Conservation (phyloP, 2,888 invertebrate genomes). For the Ferdinandea cuprea region DNA sequence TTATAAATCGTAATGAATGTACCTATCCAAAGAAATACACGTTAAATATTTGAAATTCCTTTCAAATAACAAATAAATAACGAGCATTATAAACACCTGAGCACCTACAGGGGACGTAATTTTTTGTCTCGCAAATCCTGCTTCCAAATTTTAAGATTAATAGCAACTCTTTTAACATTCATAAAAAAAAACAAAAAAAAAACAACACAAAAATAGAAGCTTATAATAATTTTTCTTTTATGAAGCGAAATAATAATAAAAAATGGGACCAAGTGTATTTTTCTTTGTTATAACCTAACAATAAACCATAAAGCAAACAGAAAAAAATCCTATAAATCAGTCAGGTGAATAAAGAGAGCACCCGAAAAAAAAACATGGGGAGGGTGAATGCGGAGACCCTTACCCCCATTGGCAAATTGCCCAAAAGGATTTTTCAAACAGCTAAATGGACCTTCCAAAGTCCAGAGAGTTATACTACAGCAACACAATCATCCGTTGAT, state of each 20-base stretch:
- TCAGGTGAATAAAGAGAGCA: constrained; percentile 64
- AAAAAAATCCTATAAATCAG: constrained; percentile 57
- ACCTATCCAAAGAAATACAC: too few relatives aligned
- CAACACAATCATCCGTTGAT: constrained; percentile 71
- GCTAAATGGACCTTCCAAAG: constrained; percentile 52
- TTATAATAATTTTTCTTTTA: constrained; percentile 20
- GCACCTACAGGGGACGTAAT: background rate
- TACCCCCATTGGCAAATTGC: constrained; percentile 71
- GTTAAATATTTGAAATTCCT: background rate
- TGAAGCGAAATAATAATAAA: constrained; percentile 36
- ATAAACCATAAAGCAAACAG: constrained; percentile 37
- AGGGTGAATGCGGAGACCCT: constrained; percentile 40
- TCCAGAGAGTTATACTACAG: constrained; percentile 36
- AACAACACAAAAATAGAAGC: constrained; percentile 21
- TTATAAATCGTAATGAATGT: too few relatives aligned
- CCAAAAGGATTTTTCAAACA: constrained; percentile 52
- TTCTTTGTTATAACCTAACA: constrained; percentile 61
- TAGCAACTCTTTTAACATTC: constrained; percentile 49
- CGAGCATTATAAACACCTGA: constrained; percentile 35
- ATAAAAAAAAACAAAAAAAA: too few relatives aligned
- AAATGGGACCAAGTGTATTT: constrained; percentile 59
- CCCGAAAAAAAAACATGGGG: background rate
- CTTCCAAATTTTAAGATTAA: constrained; percentile 53
- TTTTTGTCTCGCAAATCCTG: constrained; percentile 1
- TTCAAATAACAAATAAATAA: background rate